These are phyloP conservation scores for Chalcosyrphus nemorum DNA, from an alignment of 2,888 invertebrate genomes.

Conservation along the genomic window DNA sequence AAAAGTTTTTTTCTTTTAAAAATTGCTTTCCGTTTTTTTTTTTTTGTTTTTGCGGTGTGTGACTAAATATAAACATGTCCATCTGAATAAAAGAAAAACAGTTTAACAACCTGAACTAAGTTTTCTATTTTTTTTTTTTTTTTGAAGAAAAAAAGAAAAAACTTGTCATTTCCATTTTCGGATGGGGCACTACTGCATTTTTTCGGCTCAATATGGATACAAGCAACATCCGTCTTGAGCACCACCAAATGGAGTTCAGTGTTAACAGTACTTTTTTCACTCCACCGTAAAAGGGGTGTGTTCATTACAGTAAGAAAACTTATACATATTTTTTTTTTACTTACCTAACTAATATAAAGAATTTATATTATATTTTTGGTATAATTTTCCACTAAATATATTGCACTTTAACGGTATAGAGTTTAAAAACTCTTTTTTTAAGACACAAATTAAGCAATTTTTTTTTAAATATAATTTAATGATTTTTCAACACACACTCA, in stretches of 20 bases:
- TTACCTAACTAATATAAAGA: slow-evolving; percentile 51
- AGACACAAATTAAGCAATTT: slow-evolving; percentile 27
- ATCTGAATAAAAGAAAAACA: background rate
- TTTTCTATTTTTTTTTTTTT: background rate
- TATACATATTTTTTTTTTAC: slow-evolving; percentile 17
- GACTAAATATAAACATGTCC: slow-evolving; percentile 49
- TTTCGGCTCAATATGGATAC: slow-evolving; percentile 20
- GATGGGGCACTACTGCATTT: slow-evolving; percentile 29
- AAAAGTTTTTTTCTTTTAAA: slow-evolving; percentile 13
- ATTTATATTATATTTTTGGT: background rate
- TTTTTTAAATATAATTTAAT: slow-evolving; percentile 29
- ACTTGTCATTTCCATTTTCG: slow-evolving; percentile 11
- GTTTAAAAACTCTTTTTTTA: background rate
- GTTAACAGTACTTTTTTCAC: slow-evolving; percentile 35
- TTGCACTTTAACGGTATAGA: slow-evolving; percentile 28
- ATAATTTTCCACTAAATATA: slow-evolving; percentile 20
- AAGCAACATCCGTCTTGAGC: slow-evolving; percentile 40
- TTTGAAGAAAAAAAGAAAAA: background rate
- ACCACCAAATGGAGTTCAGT: slow-evolving; percentile 30
- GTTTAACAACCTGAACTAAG: background rate
- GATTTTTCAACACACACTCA: slow-evolving; percentile 40
- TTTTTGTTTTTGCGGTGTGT: background rate
- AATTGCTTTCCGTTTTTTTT: background rate
- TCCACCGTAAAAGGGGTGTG: slow-evolving; percentile 64
- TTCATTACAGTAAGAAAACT: slow-evolving; percentile 34